Evolutionary conservation across 1,140 invertebrate species (phyloP), one percentile per base, ranked within the genome.

Genomic region (Calliphora vicina): DNA sequence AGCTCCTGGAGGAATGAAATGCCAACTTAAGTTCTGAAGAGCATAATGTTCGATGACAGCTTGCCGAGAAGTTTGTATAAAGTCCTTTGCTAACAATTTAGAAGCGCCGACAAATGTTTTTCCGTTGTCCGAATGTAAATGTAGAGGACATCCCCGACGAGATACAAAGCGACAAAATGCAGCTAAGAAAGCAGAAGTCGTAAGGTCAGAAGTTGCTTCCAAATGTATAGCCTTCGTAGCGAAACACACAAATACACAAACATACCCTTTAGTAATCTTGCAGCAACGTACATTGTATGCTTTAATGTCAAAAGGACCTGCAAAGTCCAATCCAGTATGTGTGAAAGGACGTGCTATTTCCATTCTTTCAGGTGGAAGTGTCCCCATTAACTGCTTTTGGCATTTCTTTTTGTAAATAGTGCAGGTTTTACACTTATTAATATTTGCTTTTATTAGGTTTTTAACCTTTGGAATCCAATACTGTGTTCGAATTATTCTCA

Each of bases 201-300:
- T 27, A n/a, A 74, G 72, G 72, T 74, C 72, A 25, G 26, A 29
- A 9, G 29, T 35, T 17, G 72, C 72, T 29, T 74, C 72, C 17
- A 74, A 74, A 26, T 74, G 26, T 8, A 74, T 29, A 17, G 72
- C 71, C 26, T 73, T 73, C 23, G 71, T 73, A 73, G 71, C 15
- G 13, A 73, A 26, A 23, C 71, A 73, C 20, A 73, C 26, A 27
- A 73, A 73, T 74, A n/a, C n/a, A n/a, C n/a, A n/a, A n/a, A n/a
- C n/a, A n/a, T n/a, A n/a, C n/a, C n/a, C n/a, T n/a, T n/a, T 74
- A 29, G 25, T 29, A 27, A 35, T 29, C 15, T 25, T 4, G 1
- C 29, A 35, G 15, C 20, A 23, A 27, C 72, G 25, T 29, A 3
- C 26, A 17, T n/a, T 74, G 8, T 27, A 29, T 25, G 17, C 26